Evolutionary conservation across 2,888 invertebrate genomes (phyloP).

Genomic region (Lycia hirtaria): DNA sequence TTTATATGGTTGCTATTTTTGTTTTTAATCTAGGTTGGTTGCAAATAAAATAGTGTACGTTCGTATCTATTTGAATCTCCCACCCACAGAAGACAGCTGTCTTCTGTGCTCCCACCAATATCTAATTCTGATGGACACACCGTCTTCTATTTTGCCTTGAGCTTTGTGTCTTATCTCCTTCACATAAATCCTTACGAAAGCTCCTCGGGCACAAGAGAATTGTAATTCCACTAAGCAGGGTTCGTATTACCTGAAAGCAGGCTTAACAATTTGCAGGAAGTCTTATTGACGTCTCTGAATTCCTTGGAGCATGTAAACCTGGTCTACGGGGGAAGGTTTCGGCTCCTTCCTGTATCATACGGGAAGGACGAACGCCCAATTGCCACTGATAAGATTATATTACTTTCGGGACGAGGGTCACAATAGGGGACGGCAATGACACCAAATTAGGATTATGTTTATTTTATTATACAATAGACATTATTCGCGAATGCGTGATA

Average conservation of each 20-base stretch:
- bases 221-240: conserved; percentile 24
- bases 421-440: conserved; percentile 25
- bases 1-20: too few species aligned
- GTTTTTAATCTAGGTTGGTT: too few species aligned
- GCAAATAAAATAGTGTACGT: background rate
- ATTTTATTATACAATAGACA: conserved; percentile 25
- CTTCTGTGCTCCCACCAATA: too few species aligned
- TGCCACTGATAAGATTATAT: conserved; percentile 27
- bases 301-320: conserved; percentile 24
- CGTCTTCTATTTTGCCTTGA: background rate
- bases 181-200: conserved; percentile 23
- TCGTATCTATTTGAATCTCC: too few species aligned
- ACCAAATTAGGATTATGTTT: conserved; percentile 30
- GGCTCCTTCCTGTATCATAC: conserved; percentile 29
- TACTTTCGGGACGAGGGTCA: conserved; percentile 27
- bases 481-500: conserved; percentile 22
- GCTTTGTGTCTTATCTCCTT: conserved; percentile 10
- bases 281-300: conserved; percentile 23
- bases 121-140: background rate
- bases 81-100: too few species aligned
- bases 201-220: conserved; percentile 17
- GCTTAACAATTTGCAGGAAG: conserved; percentile 36
- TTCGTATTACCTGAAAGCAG: conserved; percentile 26
- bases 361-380: conserved; percentile 28
- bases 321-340: conserved; percentile 16